Evolutionary conservation across 2,888 invertebrate species (phyloP), one percentile per base, ranked within the genome.

Genomic region (Dynastes hyllus): DNA sequence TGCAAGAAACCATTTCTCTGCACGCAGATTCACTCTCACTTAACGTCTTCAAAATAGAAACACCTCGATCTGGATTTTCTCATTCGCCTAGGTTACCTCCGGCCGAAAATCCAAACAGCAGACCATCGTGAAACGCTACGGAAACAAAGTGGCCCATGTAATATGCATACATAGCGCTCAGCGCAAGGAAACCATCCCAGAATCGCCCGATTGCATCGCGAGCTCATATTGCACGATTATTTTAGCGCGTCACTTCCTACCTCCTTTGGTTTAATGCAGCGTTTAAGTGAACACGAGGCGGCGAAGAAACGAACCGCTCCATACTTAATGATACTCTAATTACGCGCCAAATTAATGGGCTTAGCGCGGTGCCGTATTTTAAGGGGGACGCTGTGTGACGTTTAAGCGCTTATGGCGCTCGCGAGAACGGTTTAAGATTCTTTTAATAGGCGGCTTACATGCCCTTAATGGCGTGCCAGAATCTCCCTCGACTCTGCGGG

Each of bases 281-380:
- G 53, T n/a, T 11, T 53, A 53, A n/a, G 53, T 53, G 53, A n/a
- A n/a, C 11, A 5, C 32, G 32, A 37, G 32, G 32, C 32, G 32
- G 32, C 32, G 5, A 37, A 37, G 32, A 37, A 37, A 37, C 32
- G 32, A 37, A 50, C 83, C 83, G 82, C 81, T 80, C 82, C 80
- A 81, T 80, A 84, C 83, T 84, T 83, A 83, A 83, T 83, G 82
- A 84, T 82, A 83, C 83, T 83, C 83, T 83, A 84, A 84, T 84
- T 84, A 83, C 82, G 80, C 82, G 82, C 81, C 81, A 83, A 81
- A 82, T 82, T 83, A 83, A 84, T 83, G 83, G 83, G 82, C 82
- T 77, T 77, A 73, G 77, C 70, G 45, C 70, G 16, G 76, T 65
- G 67, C 79, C 80, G 80, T 81, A 81, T 80, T 80, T 81, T 77